A percentile compares a stretch with the other conserved stretches of the same genome.
Conservation (phyloP, 2,888 invertebrate species). For the Eledona agricola region DNA sequence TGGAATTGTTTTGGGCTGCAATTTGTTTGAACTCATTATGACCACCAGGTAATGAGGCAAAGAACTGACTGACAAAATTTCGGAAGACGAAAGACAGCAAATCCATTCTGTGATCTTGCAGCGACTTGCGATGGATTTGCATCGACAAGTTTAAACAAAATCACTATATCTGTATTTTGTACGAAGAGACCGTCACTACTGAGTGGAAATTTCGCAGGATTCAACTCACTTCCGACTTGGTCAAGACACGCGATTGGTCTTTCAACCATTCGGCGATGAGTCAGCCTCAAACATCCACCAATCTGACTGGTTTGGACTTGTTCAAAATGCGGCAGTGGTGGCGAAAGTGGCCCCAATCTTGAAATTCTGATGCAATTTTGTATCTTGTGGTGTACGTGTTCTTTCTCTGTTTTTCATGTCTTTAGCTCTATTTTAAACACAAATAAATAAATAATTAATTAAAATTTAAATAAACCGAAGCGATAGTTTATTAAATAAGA, state of each 20-base stretch:
- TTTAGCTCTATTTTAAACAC: too few relatives aligned
- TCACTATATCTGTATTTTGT: slow-evolving; percentile 8
- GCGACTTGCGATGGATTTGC: slow-evolving; percentile 8
- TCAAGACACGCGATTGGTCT: slow-evolving; percentile 7
- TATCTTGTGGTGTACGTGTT: too few relatives aligned
- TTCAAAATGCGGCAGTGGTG: slow-evolving; percentile 20
- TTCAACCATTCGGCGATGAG: slow-evolving; percentile 3
- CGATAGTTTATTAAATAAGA: too few relatives aligned
- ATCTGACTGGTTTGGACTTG: slow-evolving; percentile 27
- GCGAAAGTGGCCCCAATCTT: too few relatives aligned
- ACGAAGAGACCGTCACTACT: neutral
- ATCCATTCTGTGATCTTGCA: slow-evolving; percentile 18
- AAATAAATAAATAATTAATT: too few relatives aligned
- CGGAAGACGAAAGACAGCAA: neutral
- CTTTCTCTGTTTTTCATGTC: too few relatives aligned
- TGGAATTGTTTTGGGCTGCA: slow-evolving; percentile 19
- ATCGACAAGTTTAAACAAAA: slow-evolving; percentile 24
- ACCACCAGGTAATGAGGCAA: neutral
- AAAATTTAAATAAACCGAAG: too few relatives aligned
- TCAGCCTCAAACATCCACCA: slow-evolving; percentile 19
- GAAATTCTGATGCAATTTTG: too few relatives aligned
- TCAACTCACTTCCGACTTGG: slow-evolving; percentile 20
- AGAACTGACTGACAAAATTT: neutral
- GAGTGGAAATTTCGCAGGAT: neutral
- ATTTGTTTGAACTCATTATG: slow-evolving; percentile 22